Base-by-base conservation (phyloP, 2,113 vertebrate species). In the Pseudopodoces humilis region DNA sequence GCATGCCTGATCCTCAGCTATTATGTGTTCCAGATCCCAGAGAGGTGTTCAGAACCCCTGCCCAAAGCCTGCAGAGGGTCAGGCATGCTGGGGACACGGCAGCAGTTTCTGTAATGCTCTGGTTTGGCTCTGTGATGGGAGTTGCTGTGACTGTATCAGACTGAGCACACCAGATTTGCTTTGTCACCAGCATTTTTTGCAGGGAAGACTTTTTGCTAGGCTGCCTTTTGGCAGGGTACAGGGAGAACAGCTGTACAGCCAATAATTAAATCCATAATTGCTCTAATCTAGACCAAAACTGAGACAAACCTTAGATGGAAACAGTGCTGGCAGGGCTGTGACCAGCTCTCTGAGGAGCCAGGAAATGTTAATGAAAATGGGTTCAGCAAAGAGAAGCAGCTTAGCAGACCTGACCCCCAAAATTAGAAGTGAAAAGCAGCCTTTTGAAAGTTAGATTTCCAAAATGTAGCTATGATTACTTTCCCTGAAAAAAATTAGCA, bases 261-360 rank as follows among this genome's bases (percentile, higher is more conserved):
- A 80, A 15, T 92, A 95, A 95, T 95, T 95, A 89, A 83, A 90
- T 91, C 78, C 79, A 70, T 94, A 94, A 92, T 92, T 95, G 70
- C 78, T 90, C 74, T 90, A 91, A 91, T 53, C 81, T 89, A 90
- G 89, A 72, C 78, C 58, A 69, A 95, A 89, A 71, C 63, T 70
- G 67, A 85, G 55, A 72, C 74, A 86, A 80, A 83, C 24, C 63
- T 50, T 82, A 83, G 65, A 76, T 13, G 30, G 72, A 84, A 86
- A 50, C 27, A 68, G 39, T 7, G 60, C 37, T 84, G 60, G 37
- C 84, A 91, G 13, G 22, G 28, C 78, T 90, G 53, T 31, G 82
- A 56, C 35, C 68, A 74, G 47, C 56, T 67, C 39, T 53, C 74
- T 65, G 46, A 53, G n/a, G 46, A 92, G 60, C 39, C 44, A 67